These are phyloP conservation scores for Sardina pilchardus DNA, from an alignment of 2,113 vertebrate species.

Conservation along the genomic window DNA sequence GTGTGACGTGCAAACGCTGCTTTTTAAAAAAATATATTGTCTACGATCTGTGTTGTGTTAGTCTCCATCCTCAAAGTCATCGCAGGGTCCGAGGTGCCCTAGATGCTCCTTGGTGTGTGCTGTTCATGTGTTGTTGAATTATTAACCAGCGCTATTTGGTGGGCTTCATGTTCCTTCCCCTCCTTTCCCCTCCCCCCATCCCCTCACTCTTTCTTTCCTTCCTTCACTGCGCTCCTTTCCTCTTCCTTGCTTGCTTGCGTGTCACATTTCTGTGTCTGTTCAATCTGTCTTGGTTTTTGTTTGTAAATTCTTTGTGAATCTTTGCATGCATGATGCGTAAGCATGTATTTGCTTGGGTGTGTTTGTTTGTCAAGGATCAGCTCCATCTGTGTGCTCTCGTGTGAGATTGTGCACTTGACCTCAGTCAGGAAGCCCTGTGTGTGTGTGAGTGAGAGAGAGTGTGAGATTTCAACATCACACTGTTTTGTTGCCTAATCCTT, in stretches of 20 bases:
- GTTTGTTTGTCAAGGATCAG: neutral
- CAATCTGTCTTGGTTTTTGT: neutral
- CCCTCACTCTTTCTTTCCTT: constrained; percentile 10
- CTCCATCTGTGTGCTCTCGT: constrained; percentile 53
- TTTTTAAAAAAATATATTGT: neutral
- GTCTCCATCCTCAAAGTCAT: constrained; percentile 12
- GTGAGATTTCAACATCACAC: constrained; percentile 56
- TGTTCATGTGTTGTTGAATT: constrained; percentile 34
- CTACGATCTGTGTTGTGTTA: neutral
- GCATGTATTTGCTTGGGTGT: neutral
- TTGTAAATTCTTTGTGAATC: neutral
- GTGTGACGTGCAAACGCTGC: neutral
- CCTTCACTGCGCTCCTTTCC: constrained; percentile 7
- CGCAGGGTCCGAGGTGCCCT: neutral
- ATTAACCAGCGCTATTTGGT: constrained; percentile 36
- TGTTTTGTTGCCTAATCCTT: constrained; percentile 51
- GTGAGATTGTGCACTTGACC: constrained; percentile 32
- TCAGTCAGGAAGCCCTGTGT: constrained; percentile 25
- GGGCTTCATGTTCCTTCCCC: constrained; percentile 36
- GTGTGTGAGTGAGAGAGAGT: constrained; percentile 40
- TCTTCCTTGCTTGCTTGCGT: neutral
- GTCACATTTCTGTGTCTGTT: neutral
- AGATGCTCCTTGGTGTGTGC: constrained; percentile 21
- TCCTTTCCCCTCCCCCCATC: constrained; percentile 3
- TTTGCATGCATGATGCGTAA: constrained; percentile 24